Percentiles rank a stretch among this genome's conserved stretches.
Evolutionary conservation across 2,113 vertebrate genomes (phyloP).

Genomic region (Jacana jacana): DNA sequence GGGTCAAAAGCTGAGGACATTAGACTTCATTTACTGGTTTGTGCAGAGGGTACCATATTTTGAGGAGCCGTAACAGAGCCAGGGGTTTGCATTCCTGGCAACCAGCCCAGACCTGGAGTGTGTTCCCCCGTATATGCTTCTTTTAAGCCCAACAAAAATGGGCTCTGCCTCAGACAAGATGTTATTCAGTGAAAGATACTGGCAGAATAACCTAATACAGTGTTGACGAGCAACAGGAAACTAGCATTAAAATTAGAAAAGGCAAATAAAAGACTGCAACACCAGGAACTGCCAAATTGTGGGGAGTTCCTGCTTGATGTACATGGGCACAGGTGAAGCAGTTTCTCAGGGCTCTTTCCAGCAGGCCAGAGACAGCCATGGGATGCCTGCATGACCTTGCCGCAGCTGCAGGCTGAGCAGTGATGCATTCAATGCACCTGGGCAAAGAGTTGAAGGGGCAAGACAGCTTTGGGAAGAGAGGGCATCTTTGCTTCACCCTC

Average conservation of each 20-base stretch:
- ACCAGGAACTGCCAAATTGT: neutral
- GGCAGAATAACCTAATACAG: neutral
- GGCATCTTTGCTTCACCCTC: rapidly evolving
- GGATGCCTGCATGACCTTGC: neutral
- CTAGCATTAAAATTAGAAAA: neutral
- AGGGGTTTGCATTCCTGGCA: neutral
- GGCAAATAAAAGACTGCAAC: neutral
- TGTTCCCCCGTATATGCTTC: neutral
- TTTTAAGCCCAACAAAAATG: neutral
- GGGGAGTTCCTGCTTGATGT: neutral
- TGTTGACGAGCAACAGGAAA: neutral
- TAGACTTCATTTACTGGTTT: neutral
- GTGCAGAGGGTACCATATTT: neutral
- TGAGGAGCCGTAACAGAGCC: neutral
- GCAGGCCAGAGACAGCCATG: rapidly evolving
- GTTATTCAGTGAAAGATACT: neutral
- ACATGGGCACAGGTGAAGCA: rapidly evolving
- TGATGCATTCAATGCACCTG: rapidly evolving
- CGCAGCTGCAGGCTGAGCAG: neutral
- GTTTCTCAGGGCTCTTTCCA: neutral
- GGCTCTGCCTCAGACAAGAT: neutral
- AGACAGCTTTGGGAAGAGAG: neutral
- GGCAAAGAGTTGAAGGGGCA: neutral
- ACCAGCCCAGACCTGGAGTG: neutral
- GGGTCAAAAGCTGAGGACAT: neutral